Evolutionary conservation across 2,113 vertebrate genomes (phyloP).

Genomic region (Amphiprion percula): DNA sequence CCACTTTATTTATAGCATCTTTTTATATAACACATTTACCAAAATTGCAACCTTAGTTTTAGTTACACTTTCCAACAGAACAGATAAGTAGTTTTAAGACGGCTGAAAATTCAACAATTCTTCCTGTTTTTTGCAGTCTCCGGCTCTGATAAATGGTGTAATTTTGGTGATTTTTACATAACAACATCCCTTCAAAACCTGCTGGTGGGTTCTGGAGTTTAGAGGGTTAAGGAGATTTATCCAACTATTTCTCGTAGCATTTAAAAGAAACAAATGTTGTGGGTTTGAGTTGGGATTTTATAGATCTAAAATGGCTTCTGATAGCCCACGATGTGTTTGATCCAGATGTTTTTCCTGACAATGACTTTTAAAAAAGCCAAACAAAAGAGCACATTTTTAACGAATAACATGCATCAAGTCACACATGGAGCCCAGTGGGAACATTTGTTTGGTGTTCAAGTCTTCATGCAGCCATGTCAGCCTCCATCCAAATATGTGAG

Average conservation of each 20-base stretch:
- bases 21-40: no score
- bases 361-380: neutral
- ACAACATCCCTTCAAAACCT: no score
- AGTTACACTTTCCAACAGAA: no score
- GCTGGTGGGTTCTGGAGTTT: no score
- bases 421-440: constrained; percentile 1
- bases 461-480: constrained; percentile 27
- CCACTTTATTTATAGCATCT: no score
- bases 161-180: no score
- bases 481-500: constrained; percentile 37
- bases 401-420: constrained; percentile 17
- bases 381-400: constrained; percentile 12
- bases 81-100: no score
- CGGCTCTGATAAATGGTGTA: no score
- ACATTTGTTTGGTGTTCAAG: constrained; percentile 15
- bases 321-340: constrained; percentile 5
- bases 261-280: neutral
- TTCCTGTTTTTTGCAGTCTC: no score
- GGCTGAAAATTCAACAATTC: no score
- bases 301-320: neutral
- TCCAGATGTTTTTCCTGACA: neutral
- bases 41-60: no score
- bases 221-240: no score
- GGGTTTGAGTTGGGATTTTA: neutral
- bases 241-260: neutral